Conservation (phyloP, 2,797 vertebrate species). For the Tadarida brasiliensis region DNA sequence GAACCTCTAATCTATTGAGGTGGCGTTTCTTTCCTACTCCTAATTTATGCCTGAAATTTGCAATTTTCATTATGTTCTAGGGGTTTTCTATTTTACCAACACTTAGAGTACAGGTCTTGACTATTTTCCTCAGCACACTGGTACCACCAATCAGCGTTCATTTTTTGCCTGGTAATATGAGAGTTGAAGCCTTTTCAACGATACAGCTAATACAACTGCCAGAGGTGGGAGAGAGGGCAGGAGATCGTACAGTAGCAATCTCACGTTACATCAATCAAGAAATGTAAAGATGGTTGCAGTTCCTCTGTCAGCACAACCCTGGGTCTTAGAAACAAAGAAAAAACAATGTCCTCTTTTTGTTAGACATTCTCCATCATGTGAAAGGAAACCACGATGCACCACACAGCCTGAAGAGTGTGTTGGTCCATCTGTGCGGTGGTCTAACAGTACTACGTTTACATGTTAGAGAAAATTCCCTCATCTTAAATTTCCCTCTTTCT, state of each 20-base stretch:
- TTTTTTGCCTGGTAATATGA: neutral
- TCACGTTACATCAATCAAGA: neutral
- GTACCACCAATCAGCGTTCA: neutral
- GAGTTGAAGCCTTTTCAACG: neutral
- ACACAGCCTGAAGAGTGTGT: neutral
- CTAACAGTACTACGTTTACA: neutral
- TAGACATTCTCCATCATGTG: neutral
- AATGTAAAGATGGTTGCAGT: neutral
- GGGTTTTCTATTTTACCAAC: neutral
- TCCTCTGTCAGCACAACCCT: neutral
- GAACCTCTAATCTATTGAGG: neutral
- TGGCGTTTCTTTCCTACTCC: neutral
- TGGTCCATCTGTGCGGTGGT: neutral
- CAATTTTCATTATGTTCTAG: neutral
- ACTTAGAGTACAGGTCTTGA: neutral
- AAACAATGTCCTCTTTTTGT: neutral
- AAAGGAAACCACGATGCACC: neutral
- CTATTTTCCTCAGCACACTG: neutral
- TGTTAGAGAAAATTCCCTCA: neutral
- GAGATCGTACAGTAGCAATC: too few species aligned
- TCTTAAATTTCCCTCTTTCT: neutral
- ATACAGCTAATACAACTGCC: neutral
- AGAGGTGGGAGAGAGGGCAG: neutral
- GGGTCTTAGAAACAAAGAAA: neutral
- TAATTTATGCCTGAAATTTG: neutral